Evolutionary conservation across 2,888 invertebrate species (phyloP).

Genomic region (Elmis aenea): DNA sequence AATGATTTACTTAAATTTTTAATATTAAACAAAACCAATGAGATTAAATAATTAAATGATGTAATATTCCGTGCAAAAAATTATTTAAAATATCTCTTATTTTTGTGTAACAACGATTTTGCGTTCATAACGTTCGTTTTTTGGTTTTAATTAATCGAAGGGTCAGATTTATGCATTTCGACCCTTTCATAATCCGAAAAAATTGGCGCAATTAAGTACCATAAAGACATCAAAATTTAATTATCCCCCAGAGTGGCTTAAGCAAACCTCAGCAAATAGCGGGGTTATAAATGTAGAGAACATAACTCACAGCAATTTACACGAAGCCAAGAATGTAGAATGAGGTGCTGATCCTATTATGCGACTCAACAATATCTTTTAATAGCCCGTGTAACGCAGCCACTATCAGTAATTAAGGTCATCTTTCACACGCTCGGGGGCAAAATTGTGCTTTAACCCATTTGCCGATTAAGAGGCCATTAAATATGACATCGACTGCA

Average conservation of each 20-base stretch:
- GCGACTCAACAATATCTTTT: slow-evolving; percentile 30
- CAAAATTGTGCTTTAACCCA: slow-evolving; percentile 22
- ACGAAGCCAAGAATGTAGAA: slow-evolving; percentile 22
- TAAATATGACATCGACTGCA: slow-evolving; percentile 19
- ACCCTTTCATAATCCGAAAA: too few species aligned
- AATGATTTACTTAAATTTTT: too few species aligned
- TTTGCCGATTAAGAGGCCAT: slow-evolving; percentile 25
- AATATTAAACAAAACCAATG: too few species aligned
- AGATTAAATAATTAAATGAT: too few species aligned
- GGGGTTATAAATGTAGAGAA: slow-evolving; percentile 23
- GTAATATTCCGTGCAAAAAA: too few species aligned
- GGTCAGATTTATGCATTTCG: too few species aligned
- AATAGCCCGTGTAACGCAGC: slow-evolving; percentile 28
- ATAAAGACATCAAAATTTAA: slow-evolving; percentile 19
- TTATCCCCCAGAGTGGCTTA: slow-evolving; percentile 11
- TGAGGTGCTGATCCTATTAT: slow-evolving; percentile 30
- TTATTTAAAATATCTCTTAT: too few species aligned
- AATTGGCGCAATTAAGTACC: too few species aligned
- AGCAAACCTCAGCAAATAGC: slow-evolving; percentile 23
- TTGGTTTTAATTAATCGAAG: too few species aligned
- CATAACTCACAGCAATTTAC: slow-evolving; percentile 23
- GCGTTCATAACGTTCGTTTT: too few species aligned
- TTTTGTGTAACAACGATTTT: too few species aligned
- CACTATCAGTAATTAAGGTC: slow-evolving; percentile 30
- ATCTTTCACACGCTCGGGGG: slow-evolving; percentile 23